Conservation (phyloP, 2,888 invertebrate species). For the Lycocerus yunnanus region DNA sequence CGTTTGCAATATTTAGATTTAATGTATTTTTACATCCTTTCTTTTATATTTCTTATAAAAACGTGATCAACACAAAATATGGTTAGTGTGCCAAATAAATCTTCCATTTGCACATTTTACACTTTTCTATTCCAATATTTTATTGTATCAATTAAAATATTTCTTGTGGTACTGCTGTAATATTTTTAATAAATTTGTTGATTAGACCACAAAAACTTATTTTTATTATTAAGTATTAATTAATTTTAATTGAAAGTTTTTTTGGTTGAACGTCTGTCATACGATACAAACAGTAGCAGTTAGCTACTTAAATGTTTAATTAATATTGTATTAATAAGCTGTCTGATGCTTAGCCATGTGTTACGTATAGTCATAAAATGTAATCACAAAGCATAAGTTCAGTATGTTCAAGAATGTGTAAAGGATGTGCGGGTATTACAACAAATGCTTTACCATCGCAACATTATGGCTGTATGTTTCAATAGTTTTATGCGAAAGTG, state of each 20-base stretch:
- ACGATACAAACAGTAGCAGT: neutral
- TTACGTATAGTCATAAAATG: slow-evolving; percentile 13
- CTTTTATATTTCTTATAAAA: slow-evolving; percentile 8
- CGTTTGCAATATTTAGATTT: slow-evolving; percentile 7
- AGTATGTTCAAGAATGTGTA: slow-evolving; percentile 8
- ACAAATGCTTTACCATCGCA: neutral
- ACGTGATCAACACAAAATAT: slow-evolving; percentile 2
- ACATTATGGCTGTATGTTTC: neutral
- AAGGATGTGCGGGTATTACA: slow-evolving; percentile 6
- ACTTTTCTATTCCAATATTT: neutral
- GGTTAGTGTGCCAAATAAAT: neutral
- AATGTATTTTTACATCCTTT: slow-evolving; percentile 9
- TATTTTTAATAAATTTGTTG: neutral
- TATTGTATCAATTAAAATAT: neutral
- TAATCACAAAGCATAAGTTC: slow-evolving; percentile 1
- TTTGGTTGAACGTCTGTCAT: neutral
- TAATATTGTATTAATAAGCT: slow-evolving; percentile 11
- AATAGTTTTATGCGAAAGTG: neutral
- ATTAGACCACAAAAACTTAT: neutral
- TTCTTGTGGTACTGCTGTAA: neutral
- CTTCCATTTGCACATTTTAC: neutral
- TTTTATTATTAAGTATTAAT: neutral
- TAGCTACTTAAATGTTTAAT: slow-evolving; percentile 16
- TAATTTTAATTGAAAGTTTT: neutral
- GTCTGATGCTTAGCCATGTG: slow-evolving; percentile 15